A percentile compares a stretch with the other conserved stretches of the same genome.
Conservation (phyloP, 2,113 vertebrate genomes). For the Nothocercus julius region DNA sequence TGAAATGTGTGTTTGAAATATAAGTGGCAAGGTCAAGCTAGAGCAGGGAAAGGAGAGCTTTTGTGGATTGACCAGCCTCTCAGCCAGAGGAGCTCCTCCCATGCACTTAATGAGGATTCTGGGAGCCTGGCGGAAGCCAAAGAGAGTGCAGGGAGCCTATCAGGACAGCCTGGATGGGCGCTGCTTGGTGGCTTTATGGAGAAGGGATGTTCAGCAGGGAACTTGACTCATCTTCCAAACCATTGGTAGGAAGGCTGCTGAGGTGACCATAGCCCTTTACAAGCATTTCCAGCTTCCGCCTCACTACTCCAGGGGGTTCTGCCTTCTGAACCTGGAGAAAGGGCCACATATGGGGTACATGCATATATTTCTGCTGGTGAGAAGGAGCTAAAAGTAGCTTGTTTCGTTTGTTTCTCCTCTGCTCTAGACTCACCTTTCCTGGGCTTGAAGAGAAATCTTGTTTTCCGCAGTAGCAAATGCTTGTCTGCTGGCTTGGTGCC, state of each 20-base stretch:
- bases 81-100: background rate
- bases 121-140: background rate
- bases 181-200: background rate
- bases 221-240: background rate
- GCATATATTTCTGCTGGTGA: fast-evolving
- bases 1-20: background rate
- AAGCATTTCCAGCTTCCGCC: background rate
- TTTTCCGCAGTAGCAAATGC: background rate
- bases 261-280: background rate
- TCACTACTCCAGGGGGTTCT: fast-evolving
- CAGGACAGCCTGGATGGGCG: background rate
- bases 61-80: background rate
- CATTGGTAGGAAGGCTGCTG: fast-evolving
- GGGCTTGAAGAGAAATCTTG: background rate
- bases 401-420: background rate
- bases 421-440: background rate
- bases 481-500: background rate
- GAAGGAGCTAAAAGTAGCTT: background rate
- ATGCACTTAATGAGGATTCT: background rate
- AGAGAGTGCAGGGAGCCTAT: background rate
- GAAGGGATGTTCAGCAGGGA: background rate
- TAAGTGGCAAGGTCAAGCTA: background rate
- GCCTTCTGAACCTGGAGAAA: background rate
- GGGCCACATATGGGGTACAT: no score
- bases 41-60: background rate